These are phyloP conservation scores for Eilema griseolum DNA, from an alignment of 2,888 invertebrate genomes.

Conservation along the genomic window DNA sequence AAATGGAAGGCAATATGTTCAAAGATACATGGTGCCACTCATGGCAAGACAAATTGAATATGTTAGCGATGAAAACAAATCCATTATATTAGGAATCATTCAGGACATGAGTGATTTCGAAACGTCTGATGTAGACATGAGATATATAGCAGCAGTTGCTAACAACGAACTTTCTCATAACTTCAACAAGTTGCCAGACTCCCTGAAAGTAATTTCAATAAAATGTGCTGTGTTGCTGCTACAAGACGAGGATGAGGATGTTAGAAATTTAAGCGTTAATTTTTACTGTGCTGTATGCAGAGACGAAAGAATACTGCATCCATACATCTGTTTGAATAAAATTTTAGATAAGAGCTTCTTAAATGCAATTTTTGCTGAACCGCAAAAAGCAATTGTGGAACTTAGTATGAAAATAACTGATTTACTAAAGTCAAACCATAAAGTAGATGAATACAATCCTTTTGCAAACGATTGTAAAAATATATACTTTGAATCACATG, in stretches of 20 bases:
- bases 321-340: conserved; percentile 69
- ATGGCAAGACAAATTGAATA: conserved; percentile 58
- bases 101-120: conserved; percentile 66
- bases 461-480: conserved; percentile 83
- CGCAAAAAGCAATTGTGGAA: conserved; percentile 47
- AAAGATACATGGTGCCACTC: conserved; percentile 73
- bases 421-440: conserved; percentile 51
- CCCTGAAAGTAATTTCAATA: conserved; percentile 67
- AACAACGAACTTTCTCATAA: conserved; percentile 72
- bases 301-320: conserved; percentile 54
- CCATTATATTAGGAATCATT: conserved; percentile 60
- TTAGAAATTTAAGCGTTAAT: conserved; percentile 74
- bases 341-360: conserved; percentile 67
- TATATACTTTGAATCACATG: conserved; percentile 80
- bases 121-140: conserved; percentile 72
- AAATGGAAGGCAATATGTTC: conserved; percentile 56
- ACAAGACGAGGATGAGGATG: conserved; percentile 85
- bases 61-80: conserved; percentile 43
- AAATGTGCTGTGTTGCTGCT: conserved; percentile 78
- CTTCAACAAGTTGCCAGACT: conserved; percentile 60
- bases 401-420: conserved; percentile 60
- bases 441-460: conserved; percentile 77
- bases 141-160: conserved; percentile 71
- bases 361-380: conserved; percentile 50
- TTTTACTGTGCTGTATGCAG: conserved; percentile 65